Evolutionary conservation across 1,140 invertebrate species (phyloP).

Genomic region (Zaprionus africanus): DNA sequence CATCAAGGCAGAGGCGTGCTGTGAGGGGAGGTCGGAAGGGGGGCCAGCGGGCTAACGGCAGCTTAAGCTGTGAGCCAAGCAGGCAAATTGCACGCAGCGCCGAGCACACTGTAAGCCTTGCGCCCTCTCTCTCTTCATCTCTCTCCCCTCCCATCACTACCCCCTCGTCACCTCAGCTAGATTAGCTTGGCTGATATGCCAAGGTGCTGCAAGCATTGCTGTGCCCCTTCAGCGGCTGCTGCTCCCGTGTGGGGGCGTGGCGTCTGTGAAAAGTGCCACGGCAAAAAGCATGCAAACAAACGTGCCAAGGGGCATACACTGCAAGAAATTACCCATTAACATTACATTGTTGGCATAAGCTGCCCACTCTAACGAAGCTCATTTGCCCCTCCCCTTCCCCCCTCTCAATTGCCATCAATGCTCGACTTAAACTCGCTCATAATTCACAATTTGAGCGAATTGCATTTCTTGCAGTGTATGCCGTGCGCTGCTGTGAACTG

Average conservation of each 20-base stretch:
- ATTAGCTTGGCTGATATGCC: conserved; percentile 70
- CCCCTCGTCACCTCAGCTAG: conserved; percentile 42
- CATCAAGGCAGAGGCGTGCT: not conserved
- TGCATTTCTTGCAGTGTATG: conserved; percentile 46
- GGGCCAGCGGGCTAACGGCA: not conserved
- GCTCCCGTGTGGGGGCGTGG: conserved; percentile 29
- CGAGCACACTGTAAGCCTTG: conserved; percentile 15
- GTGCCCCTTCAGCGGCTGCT: conserved; percentile 40
- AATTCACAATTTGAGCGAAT: conserved; percentile 4
- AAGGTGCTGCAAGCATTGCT: conserved; percentile 57
- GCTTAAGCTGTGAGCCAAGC: conserved; percentile 1
- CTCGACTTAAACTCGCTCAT: not conserved
- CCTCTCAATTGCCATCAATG: no score
- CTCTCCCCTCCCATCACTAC: not conserved
- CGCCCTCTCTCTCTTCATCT: not conserved
- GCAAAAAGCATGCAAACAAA: conserved; percentile 52
- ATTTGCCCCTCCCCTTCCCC: not conserved
- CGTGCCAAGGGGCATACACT: conserved; percentile 57
- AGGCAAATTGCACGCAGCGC: conserved; percentile 42
- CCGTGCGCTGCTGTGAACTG: conserved; percentile 21
- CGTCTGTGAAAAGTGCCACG: conserved; percentile 61
- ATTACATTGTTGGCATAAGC: not conserved
- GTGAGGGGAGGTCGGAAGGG: not conserved
- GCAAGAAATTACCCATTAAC: not conserved
- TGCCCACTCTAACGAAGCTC: conserved; percentile 1